Evolutionary conservation across 2,888 invertebrate species (phyloP).

Genomic region (Biston betularia): DNA sequence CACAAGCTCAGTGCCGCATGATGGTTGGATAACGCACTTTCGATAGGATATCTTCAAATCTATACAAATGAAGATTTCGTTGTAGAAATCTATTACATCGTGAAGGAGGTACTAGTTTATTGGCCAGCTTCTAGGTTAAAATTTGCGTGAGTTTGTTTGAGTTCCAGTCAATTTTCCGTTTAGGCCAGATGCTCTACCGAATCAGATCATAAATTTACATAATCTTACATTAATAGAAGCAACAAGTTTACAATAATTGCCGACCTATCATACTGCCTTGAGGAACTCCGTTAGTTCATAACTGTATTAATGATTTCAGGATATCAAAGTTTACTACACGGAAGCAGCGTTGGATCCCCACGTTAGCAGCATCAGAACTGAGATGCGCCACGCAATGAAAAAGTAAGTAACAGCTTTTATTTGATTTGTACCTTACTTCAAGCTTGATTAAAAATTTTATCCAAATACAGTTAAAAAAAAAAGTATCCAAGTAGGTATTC

Average conservation of each 20-base stretch:
- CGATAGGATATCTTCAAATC: too few relatives aligned
- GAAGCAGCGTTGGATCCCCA: constrained; percentile 90
- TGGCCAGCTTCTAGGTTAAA: too few relatives aligned
- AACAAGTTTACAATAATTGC: background rate
- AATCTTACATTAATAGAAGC: too few relatives aligned
- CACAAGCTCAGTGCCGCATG: too few relatives aligned
- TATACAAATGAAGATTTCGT: too few relatives aligned
- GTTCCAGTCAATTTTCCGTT: too few relatives aligned
- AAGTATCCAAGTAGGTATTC: background rate
- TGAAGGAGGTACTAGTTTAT: too few relatives aligned
- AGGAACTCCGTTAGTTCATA: background rate
- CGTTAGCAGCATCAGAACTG: constrained; percentile 89
- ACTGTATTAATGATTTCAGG: constrained; percentile 59
- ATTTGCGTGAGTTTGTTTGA: too few relatives aligned
- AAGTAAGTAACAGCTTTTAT: constrained; percentile 65
- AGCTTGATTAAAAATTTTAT: background rate
- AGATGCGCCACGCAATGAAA: constrained; percentile 88
- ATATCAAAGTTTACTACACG: constrained; percentile 91
- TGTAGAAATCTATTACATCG: too few relatives aligned
- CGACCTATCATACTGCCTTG: constrained; percentile 8
- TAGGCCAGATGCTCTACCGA: too few relatives aligned
- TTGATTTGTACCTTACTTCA: background rate
- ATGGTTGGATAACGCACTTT: too few relatives aligned
- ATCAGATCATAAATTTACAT: too few relatives aligned
- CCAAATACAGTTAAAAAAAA: background rate